These are phyloP conservation scores for Hozukius guyotensis DNA, from an alignment of 2,797 vertebrate species.

Conservation along the genomic window DNA sequence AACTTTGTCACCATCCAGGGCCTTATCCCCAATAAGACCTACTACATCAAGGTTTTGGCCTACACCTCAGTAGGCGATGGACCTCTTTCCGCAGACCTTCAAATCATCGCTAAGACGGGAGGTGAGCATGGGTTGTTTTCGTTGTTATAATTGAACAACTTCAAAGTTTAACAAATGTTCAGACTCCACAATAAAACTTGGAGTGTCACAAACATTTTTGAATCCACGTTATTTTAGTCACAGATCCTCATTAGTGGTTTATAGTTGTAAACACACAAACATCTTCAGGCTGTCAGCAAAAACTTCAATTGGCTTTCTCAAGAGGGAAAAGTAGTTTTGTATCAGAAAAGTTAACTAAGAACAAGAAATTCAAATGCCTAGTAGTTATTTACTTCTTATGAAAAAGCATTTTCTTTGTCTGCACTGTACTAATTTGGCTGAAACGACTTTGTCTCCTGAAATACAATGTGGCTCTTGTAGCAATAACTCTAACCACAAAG, in stretches of 20 bases:
- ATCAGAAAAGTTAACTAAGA: neutral
- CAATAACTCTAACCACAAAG: slow-evolving; percentile 3
- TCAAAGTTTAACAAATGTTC: neutral
- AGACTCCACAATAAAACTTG: neutral
- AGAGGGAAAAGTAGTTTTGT: neutral
- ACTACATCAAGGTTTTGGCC: slow-evolving; percentile 96
- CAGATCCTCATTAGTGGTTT: slow-evolving; percentile 44
- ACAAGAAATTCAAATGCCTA: slow-evolving; percentile 5
- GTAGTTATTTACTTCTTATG: slow-evolving; percentile 10
- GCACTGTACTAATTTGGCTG: neutral
- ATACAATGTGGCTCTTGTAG: neutral
- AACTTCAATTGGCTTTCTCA: slow-evolving; percentile 15
- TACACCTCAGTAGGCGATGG: slow-evolving; percentile 98
- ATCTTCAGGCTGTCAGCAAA: slow-evolving; percentile 37
- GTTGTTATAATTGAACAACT: neutral
- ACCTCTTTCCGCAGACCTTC: slow-evolving; percentile 95
- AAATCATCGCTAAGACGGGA: slow-evolving; percentile 98
- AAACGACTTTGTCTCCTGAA: neutral
- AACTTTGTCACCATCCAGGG: slow-evolving; percentile 96
- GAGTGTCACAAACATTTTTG: slow-evolving; percentile 4
- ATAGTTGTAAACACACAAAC: slow-evolving; percentile 47
- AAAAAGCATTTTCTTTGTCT: neutral
- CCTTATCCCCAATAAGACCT: slow-evolving; percentile 95
- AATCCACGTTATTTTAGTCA: slow-evolving; percentile 1
- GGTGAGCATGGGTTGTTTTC: slow-evolving; percentile 80